Evolutionary conservation across 2,113 vertebrate species (phyloP).

Genomic region (Micronisus gabar): DNA sequence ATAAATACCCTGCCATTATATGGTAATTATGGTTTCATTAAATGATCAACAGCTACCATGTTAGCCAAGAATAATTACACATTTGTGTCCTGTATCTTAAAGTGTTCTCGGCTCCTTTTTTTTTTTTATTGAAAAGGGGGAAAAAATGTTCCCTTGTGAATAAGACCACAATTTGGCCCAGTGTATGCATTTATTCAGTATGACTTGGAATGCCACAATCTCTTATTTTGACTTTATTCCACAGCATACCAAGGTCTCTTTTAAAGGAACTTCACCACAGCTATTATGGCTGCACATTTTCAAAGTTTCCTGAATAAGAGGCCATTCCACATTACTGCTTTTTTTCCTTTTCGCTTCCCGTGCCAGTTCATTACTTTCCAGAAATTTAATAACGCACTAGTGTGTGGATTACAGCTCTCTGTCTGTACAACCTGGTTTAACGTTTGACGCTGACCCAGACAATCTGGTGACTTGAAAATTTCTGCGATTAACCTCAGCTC

Average conservation of each 20-base stretch:
- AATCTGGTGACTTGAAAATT: not conserved
- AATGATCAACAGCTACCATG: slow-evolving; percentile 65
- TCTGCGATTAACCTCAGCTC: not conserved
- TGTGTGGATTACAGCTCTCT: not conserved
- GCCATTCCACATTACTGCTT: slow-evolving; percentile 17
- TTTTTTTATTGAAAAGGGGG: not conserved
- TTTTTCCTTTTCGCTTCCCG: slow-evolving; percentile 25
- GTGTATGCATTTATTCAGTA: slow-evolving; percentile 46
- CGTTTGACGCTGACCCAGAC: not conserved
- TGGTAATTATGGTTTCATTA: slow-evolving; percentile 69
- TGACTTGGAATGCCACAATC: slow-evolving; percentile 44
- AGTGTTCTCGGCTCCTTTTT: slow-evolving; percentile 27
- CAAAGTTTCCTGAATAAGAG: slow-evolving; percentile 41
- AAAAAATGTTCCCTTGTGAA: slow-evolving; percentile 37
- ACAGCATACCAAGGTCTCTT: slow-evolving; percentile 22
- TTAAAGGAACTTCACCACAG: slow-evolving; percentile 52
- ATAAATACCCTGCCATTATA: slow-evolving; percentile 69
- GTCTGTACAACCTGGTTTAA: not conserved
- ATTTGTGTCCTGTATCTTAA: slow-evolving; percentile 63
- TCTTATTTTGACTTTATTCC: slow-evolving; percentile 55
- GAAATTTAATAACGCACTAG: not conserved
- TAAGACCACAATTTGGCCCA: slow-evolving; percentile 47
- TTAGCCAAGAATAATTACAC: slow-evolving; percentile 68
- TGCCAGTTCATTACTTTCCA: slow-evolving; percentile 37
- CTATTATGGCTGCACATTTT: slow-evolving; percentile 47